A percentile compares a stretch with the other conserved stretches of the same genome.
phyloP scores from a whole-genome alignment of 2,113 vertebrate species.

The Hyperopisus bebe region DNA sequence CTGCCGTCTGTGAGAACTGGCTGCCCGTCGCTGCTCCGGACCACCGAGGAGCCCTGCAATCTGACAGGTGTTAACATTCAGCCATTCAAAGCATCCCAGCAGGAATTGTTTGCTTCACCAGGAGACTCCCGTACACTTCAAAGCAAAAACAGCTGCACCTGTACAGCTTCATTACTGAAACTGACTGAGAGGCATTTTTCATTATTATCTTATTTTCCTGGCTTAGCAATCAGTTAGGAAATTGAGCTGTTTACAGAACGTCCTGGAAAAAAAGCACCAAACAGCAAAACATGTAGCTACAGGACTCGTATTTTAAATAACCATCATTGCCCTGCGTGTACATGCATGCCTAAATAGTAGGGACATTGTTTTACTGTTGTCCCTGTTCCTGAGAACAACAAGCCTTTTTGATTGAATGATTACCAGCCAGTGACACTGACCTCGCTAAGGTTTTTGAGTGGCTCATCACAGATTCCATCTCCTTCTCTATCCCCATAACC shows the following conservation, averaged over 20 bases:
- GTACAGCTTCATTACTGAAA: conserved; percentile 2
- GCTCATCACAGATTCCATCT: background rate
- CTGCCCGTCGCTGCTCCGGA: background rate
- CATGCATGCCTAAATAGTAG: background rate
- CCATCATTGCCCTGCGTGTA: background rate
- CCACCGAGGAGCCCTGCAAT: background rate
- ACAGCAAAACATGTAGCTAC: background rate
- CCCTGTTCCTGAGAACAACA: background rate
- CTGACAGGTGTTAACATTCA: conserved; percentile 11
- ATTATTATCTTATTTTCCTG: background rate
- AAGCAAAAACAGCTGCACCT: conserved; percentile 2
- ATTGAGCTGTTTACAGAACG: background rate
- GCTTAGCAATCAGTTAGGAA: background rate
- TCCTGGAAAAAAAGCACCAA: background rate
- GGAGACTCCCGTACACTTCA: background rate
- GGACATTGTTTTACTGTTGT: background rate
- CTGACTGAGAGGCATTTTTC: background rate
- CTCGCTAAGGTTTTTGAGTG: background rate
- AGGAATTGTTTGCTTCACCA: too few species aligned
- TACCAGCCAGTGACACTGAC: background rate
- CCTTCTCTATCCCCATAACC: background rate
- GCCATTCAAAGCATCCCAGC: background rate
- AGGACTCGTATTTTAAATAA: background rate
- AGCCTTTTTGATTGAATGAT: background rate
- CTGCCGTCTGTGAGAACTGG: background rate